Evolutionary conservation across 2,113 vertebrate species (phyloP).

Genomic region (Balaenoptera acutorostrata): DNA sequence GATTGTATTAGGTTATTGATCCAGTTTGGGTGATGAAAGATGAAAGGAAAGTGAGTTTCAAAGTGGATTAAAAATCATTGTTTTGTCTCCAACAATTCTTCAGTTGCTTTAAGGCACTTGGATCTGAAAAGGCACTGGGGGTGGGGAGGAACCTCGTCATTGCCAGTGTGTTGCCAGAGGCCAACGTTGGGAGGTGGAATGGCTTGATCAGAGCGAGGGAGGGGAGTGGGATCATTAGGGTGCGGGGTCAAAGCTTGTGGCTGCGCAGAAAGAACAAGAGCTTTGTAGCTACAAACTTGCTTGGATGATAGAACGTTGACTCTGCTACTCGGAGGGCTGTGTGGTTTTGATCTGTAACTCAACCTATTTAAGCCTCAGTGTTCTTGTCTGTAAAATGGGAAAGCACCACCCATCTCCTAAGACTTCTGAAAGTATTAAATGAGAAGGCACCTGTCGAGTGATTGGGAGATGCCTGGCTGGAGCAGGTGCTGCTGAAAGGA

Average conservation of each 20-base stretch:
- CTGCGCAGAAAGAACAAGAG: neutral
- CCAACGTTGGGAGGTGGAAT: neutral
- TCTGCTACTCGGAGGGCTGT: neutral
- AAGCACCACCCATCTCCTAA: neutral
- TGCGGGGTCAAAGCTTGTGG: neutral
- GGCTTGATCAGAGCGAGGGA: too few species aligned
- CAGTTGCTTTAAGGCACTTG: neutral
- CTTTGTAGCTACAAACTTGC: too few species aligned
- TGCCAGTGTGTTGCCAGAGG: neutral
- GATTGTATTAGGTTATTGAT: neutral
- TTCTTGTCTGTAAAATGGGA: neutral
- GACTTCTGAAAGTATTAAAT: neutral
- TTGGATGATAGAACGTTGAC: neutral
- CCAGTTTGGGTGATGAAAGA: neutral
- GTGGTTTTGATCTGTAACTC: neutral
- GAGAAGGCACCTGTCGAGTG: neutral
- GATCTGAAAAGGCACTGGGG: neutral
- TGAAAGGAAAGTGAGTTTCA: neutral
- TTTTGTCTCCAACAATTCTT: neutral
- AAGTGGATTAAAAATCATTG: neutral
- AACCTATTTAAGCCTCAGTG: neutral
- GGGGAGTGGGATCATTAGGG: too few species aligned
- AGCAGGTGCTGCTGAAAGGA: neutral
- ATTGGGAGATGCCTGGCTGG: neutral
- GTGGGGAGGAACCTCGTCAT: neutral